Percentiles rank a stretch among this genome's conserved stretches.
Conservation (phyloP, 2,888 invertebrate genomes). For the Drosophila niveifrons region DNA sequence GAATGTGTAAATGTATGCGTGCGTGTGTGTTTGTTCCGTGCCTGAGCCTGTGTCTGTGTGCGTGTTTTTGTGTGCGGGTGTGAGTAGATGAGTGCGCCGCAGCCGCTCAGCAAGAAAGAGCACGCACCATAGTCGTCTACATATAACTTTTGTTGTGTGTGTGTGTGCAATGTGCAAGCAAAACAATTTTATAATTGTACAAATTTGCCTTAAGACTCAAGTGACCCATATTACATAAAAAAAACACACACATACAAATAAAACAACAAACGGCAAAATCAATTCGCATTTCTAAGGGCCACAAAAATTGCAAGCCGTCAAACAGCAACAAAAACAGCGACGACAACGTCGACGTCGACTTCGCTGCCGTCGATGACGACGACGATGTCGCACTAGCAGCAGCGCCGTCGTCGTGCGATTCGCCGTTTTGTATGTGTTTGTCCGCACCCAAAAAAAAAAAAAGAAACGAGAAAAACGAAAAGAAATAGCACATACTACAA, state of each 20-base stretch:
- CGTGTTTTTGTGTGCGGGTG: conserved; percentile 55
- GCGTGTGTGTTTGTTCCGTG: conserved; percentile 3
- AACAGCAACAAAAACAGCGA: conserved; percentile 47
- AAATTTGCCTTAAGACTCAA: conserved; percentile 41
- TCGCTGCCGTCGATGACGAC: conserved; percentile 22
- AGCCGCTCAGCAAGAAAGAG: conserved; percentile 59
- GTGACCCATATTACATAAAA: conserved; percentile 38
- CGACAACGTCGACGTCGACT: conserved; percentile 21
- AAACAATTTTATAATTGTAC: conserved; percentile 60
- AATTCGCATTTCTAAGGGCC: conserved; percentile 19
- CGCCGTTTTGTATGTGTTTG: conserved; percentile 58
- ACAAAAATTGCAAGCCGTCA: conserved; percentile 29
- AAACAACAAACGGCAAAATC: conserved; percentile 2
- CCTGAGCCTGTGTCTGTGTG: conserved; percentile 12
- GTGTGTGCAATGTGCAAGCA: conserved; percentile 62
- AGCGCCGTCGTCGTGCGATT: conserved; percentile 56
- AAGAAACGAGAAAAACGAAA: neutral
- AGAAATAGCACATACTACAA: neutral
- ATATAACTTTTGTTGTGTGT: conserved; percentile 48
- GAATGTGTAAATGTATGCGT: conserved; percentile 23
- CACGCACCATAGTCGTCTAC: conserved; percentile 57
- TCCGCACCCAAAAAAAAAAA: conserved; percentile 63
- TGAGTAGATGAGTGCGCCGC: conserved; percentile 53
- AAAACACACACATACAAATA: neutral
- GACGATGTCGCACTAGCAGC: conserved; percentile 38